Conservation (phyloP, 2,888 invertebrate species). For the Nasonovia ribisnigri region DNA sequence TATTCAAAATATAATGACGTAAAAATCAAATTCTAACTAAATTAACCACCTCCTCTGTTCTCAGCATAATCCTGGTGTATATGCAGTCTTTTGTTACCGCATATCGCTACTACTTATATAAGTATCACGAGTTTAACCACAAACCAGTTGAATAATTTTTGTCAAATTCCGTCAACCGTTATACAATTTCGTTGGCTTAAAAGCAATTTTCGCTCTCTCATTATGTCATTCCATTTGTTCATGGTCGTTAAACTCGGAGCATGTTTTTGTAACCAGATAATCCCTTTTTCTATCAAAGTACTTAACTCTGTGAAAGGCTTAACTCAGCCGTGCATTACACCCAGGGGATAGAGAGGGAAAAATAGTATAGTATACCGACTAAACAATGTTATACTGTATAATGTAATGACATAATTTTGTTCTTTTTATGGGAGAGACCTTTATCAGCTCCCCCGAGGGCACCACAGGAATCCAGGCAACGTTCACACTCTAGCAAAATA, state of each 20-base stretch:
- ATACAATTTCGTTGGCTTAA: constrained; percentile 51
- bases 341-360: constrained; percentile 48
- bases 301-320: constrained; percentile 65
- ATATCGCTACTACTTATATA: neutral
- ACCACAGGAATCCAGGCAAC: constrained; percentile 39
- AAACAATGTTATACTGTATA: constrained; percentile 52
- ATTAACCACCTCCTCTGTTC: neutral
- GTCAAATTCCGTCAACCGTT: constrained; percentile 46
- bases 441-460: constrained; percentile 31
- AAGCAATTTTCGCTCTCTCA: constrained; percentile 58
- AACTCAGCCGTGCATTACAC: constrained; percentile 61
- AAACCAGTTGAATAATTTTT: constrained; percentile 51
- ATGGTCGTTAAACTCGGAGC: constrained; percentile 51
- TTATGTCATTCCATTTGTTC: constrained; percentile 50
- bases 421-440: constrained; percentile 37
- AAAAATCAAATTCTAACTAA: neutral
- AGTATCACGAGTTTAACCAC: neutral
- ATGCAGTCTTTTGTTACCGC: neutral
- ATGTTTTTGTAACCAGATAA: constrained; percentile 65
- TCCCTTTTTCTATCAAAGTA: constrained; percentile 61
- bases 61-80: neutral
- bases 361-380: constrained; percentile 40
- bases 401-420: constrained; percentile 63
- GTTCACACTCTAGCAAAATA: constrained; percentile 39
- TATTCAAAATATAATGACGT: neutral